Evolutionary conservation across 92 coral and sea anemone genomes (phyloP).

Genomic region (Bergia sp.): DNA sequence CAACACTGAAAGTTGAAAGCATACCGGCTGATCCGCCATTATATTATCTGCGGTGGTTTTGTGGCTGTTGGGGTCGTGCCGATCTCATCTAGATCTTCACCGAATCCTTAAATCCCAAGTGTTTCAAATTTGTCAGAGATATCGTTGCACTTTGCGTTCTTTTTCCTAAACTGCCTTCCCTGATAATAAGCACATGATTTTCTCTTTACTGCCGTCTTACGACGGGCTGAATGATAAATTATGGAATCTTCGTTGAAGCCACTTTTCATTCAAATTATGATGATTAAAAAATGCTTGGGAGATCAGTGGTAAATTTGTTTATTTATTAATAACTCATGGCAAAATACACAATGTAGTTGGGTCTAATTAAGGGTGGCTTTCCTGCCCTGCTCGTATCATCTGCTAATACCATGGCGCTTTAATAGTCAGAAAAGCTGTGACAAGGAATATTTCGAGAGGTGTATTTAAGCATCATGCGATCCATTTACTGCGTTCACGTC

Average conservation of each 20-base stretch:
- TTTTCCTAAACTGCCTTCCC: background rate
- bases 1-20: background rate
- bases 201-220: background rate
- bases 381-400: background rate
- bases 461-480: background rate
- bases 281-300: conserved; percentile 41
- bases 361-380: conserved; percentile 26
- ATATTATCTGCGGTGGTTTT: conserved; percentile 10
- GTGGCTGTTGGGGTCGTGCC: background rate
- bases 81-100: background rate
- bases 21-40: conserved; percentile 32
- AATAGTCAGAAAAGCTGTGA: background rate
- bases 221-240: conserved; percentile 14
- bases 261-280: conserved; percentile 30
- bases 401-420: background rate
- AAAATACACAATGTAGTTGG: conserved; percentile 30
- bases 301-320: conserved; percentile 42
- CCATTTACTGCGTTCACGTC: no score
- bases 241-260: conserved; percentile 9
- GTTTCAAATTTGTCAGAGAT: background rate
- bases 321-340: conserved; percentile 42
- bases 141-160: background rate
- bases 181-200: background rate
- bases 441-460: background rate
- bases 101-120: background rate